These are phyloP conservation scores for Mus spretus DNA, from an alignment of 2,797 vertebrate species.

Conservation along the genomic window DNA sequence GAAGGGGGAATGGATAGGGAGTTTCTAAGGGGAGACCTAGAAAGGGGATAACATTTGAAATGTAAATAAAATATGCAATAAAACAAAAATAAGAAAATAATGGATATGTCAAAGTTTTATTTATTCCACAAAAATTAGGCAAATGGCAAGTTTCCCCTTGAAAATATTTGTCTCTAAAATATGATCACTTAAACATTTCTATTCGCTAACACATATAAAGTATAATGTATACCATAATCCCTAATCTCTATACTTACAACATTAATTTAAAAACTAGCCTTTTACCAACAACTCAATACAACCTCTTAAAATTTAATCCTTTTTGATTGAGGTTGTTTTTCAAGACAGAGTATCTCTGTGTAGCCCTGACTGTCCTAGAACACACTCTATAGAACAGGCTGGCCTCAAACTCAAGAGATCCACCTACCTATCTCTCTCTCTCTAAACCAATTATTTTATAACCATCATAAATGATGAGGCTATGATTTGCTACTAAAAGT, in stretches of 20 bases:
- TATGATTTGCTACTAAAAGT: slow-evolving; percentile 39
- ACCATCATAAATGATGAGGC: slow-evolving; percentile 32
- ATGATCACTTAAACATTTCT: background rate
- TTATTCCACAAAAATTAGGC: slow-evolving; percentile 33
- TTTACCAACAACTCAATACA: slow-evolving; percentile 32
- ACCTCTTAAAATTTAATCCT: slow-evolving; percentile 38
- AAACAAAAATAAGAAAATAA: background rate
- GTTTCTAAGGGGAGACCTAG: too few relatives aligned
- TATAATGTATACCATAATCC: background rate
- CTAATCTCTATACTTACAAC: background rate
- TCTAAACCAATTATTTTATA: slow-evolving; percentile 27
- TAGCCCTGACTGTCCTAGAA: background rate
- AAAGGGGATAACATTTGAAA: too few relatives aligned
- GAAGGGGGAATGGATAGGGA: too few relatives aligned
- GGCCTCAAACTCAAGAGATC: background rate
- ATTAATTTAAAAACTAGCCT: slow-evolving; percentile 31
- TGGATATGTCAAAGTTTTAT: slow-evolving; percentile 42
- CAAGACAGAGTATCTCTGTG: background rate
- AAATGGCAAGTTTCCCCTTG: slow-evolving; percentile 46
- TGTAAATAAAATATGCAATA: too few relatives aligned
- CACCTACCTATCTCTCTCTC: background rate
- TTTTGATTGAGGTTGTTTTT: background rate
- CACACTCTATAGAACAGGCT: background rate
- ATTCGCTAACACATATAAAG: slow-evolving; percentile 39
- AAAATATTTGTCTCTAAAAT: slow-evolving; percentile 3